Evolutionary conservation across 1,140 invertebrate species (phyloP), one percentile per base, ranked within the genome.

Genomic region (Hylyphantes graminicola): DNA sequence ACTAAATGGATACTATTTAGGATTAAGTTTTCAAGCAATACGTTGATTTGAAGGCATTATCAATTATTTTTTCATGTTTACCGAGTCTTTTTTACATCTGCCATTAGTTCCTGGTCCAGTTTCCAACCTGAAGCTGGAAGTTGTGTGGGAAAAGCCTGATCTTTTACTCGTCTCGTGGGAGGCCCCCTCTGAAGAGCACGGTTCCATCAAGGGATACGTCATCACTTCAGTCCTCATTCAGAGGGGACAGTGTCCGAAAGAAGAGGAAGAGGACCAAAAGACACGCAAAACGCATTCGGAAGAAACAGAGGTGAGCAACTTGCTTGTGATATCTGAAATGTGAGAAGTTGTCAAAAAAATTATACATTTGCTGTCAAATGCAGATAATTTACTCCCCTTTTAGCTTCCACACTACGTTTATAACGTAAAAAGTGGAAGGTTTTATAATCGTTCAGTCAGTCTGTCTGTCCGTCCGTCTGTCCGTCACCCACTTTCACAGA

Each of bases 151-250:
- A 7, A 64, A 83, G 10, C 80, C 80, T 3, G 65, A 75, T 51
- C 70, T 83, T 19, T 19, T 83, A 12, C 12, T 83, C n/a, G 80
- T 75, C 0, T 83, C 80, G 0, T 83, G 80, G 80, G 80, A 83
- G 35, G 80, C 80, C 0, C 68, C 80, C 15, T 83, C 80, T 0
- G 80, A 83, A 50, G 70, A 64, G 9, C 61, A 53, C 7, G 80
- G 80, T 0, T 13, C 19, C 0, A 74, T 83, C n/a, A 83, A 73
- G 17, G 80, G 80, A 17, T 83, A 83, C 17, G 19, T 75, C 5
- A 51, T 75, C 17, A 74, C 72, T 12, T 74, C 35, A 15, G 67
- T 61, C 0, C 21, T 83, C 6, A 10, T 83, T 13, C 70, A 83
- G 61, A 64, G 72, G 50, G 80, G 80, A 0, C 80, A 75, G 51